phyloP scores from a whole-genome alignment of 2,888 invertebrate species.

The Meiosimyza decipiens region DNA sequence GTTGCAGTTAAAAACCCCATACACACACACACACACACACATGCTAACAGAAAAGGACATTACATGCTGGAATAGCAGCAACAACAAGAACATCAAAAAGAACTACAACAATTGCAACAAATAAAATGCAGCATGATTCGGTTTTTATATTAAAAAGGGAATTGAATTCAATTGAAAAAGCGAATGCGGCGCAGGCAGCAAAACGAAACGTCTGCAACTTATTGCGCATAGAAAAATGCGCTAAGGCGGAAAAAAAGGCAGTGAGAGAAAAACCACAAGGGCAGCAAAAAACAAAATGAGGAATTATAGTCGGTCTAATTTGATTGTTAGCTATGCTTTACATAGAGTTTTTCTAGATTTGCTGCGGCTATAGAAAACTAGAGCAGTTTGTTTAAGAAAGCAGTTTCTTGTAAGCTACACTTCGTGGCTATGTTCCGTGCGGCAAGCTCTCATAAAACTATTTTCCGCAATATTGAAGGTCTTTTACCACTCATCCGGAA shows the following conservation, averaged over 20 bases:
- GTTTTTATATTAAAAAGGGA: constrained; percentile 36
- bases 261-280: constrained; percentile 1
- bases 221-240: constrained; percentile 57
- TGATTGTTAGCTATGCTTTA: too few relatives aligned
- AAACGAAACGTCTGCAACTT: constrained; percentile 60
- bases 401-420: too few relatives aligned
- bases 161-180: constrained; percentile 35
- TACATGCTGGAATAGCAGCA: neutral
- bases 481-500: too few relatives aligned
- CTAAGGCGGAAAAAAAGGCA: constrained; percentile 49
- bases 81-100: neutral
- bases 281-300: neutral
- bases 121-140: constrained; percentile 31
- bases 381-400: too few relatives aligned
- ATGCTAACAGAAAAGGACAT: constrained; percentile 21
- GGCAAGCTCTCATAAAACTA: too few relatives aligned
- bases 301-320: neutral
- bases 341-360: too few relatives aligned
- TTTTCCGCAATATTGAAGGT: too few relatives aligned
- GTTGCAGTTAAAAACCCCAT: neutral
- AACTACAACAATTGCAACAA: constrained; percentile 22
- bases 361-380: too few relatives aligned
- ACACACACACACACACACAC: neutral
- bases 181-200: constrained; percentile 22
- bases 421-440: too few relatives aligned